Base-by-base conservation (phyloP, 2,888 invertebrate species). In the Muscina levida region DNA sequence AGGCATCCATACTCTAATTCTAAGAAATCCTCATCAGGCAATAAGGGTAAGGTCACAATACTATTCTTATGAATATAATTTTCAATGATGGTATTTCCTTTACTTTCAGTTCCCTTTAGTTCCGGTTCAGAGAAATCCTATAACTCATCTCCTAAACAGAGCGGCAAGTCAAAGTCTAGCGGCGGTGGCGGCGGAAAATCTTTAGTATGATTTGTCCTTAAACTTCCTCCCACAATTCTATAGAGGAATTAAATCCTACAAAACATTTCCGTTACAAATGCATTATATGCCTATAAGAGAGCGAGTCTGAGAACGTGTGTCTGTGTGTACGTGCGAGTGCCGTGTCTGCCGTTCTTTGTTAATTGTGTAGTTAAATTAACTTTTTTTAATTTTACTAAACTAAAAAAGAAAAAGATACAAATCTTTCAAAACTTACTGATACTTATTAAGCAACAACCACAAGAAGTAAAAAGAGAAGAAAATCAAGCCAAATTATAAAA, bases 121-220 rank as follows among this genome's bases (percentile, higher is more conserved):
- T 83, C 84, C 15, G 83, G 82, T 48, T 84, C 84, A 2, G 84
- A 84, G 46, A 83, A 84, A 48, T 84, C 84, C 44, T 84, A 74
- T 62, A 83, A 83, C 59, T 82, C 82, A 13, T 70, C 78, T 13
- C 68, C 74, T 22, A 71, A 77, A 24, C 75, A 79, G 65, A 76
- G 78, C 59, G 79, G 68, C 59, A 83, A 81, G 71, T 70, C 77
- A 39, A 82, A 57, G 68, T 42, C 62, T 4, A 77, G 74, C 59
- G 66, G 57, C 5, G 15, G n/a, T 22, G 65, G 56, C 42, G 67
- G 62, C 46, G 82, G 83, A 22, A 84, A 83, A 75, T 72, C 76
- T 17, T 57, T 78, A 59, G 83, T 82, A 65, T 83, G 82, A 83
- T 65, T 75, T 5, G 5, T 44, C 39, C n/a, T 68, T 31, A n/a